phyloP scores from a whole-genome alignment of 1,140 invertebrate species.

The Aporrectodea caliginosa region DNA sequence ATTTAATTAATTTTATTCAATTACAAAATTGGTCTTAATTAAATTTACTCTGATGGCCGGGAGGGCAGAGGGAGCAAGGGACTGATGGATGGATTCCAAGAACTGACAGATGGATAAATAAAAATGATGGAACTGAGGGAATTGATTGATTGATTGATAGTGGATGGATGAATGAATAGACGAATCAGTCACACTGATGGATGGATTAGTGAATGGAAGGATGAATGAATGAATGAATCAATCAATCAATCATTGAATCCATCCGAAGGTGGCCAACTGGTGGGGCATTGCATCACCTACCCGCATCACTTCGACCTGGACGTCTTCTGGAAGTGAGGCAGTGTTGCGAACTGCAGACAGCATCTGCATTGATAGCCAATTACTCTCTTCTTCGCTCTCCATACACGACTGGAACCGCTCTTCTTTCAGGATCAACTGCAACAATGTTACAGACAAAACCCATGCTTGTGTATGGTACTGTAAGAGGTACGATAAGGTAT shows the following conservation, averaged over 20 bases:
- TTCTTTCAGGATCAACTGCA: conserved; percentile 81
- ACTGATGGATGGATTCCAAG: background rate
- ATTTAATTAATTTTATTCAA: too few relatives aligned
- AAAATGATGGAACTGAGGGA: conserved; percentile 7
- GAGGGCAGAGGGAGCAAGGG: background rate
- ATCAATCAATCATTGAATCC: background rate
- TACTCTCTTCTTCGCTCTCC: conserved; percentile 82
- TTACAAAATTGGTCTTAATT: too few relatives aligned
- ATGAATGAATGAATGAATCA: conserved; percentile 3
- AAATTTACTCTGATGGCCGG: background rate
- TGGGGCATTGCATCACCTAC: conserved; percentile 49
- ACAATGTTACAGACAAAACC: too few relatives aligned
- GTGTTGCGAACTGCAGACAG: conserved; percentile 76
- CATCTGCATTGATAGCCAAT: conserved; percentile 84
- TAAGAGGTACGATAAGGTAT: too few relatives aligned
- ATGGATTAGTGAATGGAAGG: background rate
- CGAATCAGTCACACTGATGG: conserved; percentile 13
- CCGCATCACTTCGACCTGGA: conserved; percentile 70
- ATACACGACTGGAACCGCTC: conserved; percentile 80
- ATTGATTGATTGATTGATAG: conserved; percentile 4
- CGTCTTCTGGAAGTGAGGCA: conserved; percentile 68
- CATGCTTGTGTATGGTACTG: too few relatives aligned
- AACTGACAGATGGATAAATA: background rate
- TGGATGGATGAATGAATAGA: conserved; percentile 12
- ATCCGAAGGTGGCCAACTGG: conserved; percentile 16